Evolutionary conservation across 2,888 invertebrate species (phyloP), one percentile per base, ranked within the genome.

Genomic region (Drosophila nr. perissopoda): DNA sequence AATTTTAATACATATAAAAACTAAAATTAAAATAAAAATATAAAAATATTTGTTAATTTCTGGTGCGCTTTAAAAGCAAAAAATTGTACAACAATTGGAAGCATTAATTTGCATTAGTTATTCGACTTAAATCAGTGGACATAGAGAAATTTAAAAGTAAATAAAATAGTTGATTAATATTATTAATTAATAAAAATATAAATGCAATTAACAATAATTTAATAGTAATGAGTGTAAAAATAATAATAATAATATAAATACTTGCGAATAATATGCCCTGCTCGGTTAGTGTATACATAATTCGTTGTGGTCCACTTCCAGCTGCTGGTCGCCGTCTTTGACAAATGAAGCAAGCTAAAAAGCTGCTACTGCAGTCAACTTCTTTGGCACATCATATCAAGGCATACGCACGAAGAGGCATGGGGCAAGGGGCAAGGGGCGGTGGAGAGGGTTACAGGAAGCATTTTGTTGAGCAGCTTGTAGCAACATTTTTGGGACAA

Each of bases 261-360:
- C 21, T 21, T 13, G 0, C 2, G 11, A 42, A 11, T n/a, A 42
- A 11, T 11, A 21, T 13, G 21, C 13, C 1, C 13, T 53, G 38
- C 27, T 3, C 1, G 7, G 3, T 31, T n/a, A 54, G 69, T 18
- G 69, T 51, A 56, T 57, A 11, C 2, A 0, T 4, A 11, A 11
- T 42, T 70, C 51, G 69, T 31, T 61, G 34, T 69, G 34, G 8
- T 21, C 16, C 18, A 21, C 13, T 38, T 57, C 4, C 34, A 34
- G 34, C 58, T 53, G 11, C 52, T 29, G 21, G 13, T n/a, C 65
- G 54, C 40, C 16, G 54, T 38, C 69, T 76, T 73, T 88, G 85
- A 89, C 87, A 85, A 85, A 85, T 85, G 82, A 87, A 73, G 75
- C 89, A 73, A 89, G 70, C 73, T 78, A 64, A 83, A 45, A 82